These are phyloP conservation scores for Ambastaia sidthimunki DNA, from an alignment of 2,797 vertebrate genomes.

Conservation along the genomic window DNA sequence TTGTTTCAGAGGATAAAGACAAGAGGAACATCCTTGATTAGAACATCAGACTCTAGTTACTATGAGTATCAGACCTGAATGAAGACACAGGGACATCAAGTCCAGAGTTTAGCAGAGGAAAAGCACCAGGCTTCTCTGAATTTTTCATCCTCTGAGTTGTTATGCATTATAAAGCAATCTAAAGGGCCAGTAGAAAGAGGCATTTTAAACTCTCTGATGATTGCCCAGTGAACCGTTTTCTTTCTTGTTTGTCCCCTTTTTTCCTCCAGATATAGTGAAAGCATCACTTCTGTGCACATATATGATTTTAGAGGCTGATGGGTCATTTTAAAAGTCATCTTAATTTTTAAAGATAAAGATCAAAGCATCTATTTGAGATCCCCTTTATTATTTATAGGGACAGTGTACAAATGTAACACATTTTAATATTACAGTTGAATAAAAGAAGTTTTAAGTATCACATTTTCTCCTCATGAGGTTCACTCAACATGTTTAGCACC, in stretches of 20 bases:
- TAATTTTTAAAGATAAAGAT: conserved; percentile 3
- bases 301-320: neutral
- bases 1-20: no score
- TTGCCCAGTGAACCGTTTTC: conserved; percentile 37
- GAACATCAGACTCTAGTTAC: conserved; percentile 29
- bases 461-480: no score
- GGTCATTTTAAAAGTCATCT: neutral
- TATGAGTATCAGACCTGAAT: conserved; percentile 53
- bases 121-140: conserved; percentile 65
- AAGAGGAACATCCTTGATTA: conserved; percentile 18
- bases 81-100: conserved; percentile 54
- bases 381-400: neutral
- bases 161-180: conserved; percentile 70
- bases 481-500: no score
- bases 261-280: conserved; percentile 17
- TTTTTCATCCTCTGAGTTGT: conserved; percentile 68
- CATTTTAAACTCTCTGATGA: conserved; percentile 44
- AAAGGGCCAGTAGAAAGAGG: conserved; percentile 51
- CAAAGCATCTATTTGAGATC: neutral
- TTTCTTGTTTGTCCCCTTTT: neutral
- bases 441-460: neutral
- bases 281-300: neutral
- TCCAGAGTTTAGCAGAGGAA: conserved; percentile 60
- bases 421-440: neutral
- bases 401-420: neutral